phyloP scores from a whole-genome alignment of 2,888 invertebrate species.

The Ramazzottius varieornatus region DNA sequence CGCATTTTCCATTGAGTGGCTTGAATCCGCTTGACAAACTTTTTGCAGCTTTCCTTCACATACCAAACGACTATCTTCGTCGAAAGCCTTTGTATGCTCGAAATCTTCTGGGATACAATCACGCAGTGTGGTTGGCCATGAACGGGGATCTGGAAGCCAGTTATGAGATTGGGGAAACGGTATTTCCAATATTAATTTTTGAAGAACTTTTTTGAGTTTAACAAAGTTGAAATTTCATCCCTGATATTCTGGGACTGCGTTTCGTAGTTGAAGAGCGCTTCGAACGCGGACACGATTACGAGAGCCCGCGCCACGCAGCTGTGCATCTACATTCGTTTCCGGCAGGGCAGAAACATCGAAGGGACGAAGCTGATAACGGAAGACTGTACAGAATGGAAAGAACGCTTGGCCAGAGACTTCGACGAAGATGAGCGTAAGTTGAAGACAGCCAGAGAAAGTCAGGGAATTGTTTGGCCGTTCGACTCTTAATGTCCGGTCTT shows the following conservation, averaged over 20 bases:
- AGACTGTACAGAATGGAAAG: background rate
- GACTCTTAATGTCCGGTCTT: no score
- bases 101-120: background rate
- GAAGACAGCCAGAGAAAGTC: background rate
- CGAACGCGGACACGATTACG: background rate
- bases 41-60: background rate
- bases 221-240: no score
- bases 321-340: slow-evolving; percentile 3
- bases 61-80: background rate
- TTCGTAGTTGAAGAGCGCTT: background rate
- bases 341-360: background rate
- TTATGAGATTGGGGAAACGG: background rate
- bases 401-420: background rate
- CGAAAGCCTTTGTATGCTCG: background rate
- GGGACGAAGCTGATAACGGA: background rate
- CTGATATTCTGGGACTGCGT: background rate
- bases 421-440: background rate
- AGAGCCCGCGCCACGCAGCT: background rate
- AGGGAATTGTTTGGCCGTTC: background rate
- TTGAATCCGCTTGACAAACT: no score
- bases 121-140: slow-evolving; percentile 2
- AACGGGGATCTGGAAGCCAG: background rate
- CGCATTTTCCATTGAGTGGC: background rate
- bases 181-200: background rate
- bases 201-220: no score